Conservation (phyloP, 2,888 invertebrate species). For the Lucinisca nassula region DNA sequence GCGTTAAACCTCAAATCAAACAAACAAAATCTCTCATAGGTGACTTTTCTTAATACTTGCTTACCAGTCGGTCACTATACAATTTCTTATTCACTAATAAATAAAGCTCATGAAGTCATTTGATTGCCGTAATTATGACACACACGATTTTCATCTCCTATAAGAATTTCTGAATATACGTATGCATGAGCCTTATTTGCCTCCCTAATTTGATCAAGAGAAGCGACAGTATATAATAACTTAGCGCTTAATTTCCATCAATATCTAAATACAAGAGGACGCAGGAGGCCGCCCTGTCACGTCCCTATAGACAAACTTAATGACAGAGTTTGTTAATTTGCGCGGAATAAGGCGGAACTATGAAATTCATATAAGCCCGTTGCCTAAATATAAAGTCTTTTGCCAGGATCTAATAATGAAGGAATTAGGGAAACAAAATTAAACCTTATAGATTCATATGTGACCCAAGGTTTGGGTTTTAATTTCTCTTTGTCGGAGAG, state of each 20-base stretch:
- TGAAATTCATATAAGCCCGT: background rate
- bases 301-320: background rate
- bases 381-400: background rate
- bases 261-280: background rate
- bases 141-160: no score
- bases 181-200: background rate
- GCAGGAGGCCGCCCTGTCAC: background rate
- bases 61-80: no score
- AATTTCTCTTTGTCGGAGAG: conserved; percentile 1
- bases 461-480: background rate
- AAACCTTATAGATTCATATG: background rate
- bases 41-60: no score
- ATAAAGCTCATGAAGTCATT: no score
- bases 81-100: no score
- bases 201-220: background rate
- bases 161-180: background rate
- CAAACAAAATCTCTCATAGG: no score
- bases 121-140: no score
- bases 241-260: background rate
- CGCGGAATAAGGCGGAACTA: background rate
- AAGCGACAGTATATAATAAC: background rate
- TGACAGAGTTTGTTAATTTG: background rate
- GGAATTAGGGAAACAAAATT: background rate
- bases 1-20: no score
- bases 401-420: background rate